Evolutionary conservation across 2,797 vertebrate genomes (phyloP).

Genomic region (Brachyalestes nurse): DNA sequence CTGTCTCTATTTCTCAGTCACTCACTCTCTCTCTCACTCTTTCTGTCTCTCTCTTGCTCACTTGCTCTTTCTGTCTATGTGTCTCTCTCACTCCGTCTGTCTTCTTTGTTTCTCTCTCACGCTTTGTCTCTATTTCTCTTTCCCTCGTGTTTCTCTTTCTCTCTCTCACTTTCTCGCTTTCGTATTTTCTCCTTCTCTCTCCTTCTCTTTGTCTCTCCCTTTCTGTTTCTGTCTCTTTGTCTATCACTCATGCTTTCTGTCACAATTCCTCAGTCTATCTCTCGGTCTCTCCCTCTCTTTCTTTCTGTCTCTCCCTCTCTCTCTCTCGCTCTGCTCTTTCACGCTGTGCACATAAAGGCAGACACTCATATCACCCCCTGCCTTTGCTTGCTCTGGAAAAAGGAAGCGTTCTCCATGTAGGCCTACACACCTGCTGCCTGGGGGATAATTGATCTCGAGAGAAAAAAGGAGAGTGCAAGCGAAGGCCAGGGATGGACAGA

Average conservation of each 20-base stretch:
- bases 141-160: background rate
- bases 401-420: constrained; percentile 34
- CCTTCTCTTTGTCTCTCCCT: background rate
- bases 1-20: too few species aligned
- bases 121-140: background rate
- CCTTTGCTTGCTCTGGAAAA: constrained; percentile 24
- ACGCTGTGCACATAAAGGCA: constrained; percentile 32
- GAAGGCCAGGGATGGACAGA: constrained; percentile 5
- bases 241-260: background rate
- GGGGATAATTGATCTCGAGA: constrained; percentile 41
- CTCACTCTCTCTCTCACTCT: background rate
- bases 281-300: background rate
- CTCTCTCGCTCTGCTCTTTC: background rate
- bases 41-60: too few species aligned
- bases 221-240: background rate
- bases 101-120: too few species aligned
- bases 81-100: too few species aligned
- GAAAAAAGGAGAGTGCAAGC: constrained; percentile 12
- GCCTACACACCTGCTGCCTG: constrained; percentile 29
- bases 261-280: too few species aligned
- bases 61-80: background rate
- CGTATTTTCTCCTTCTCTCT: background rate
- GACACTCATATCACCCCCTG: constrained; percentile 30
- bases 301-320: background rate
- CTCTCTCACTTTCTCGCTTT: background rate